A percentile compares a stretch with the other conserved stretches of the same genome.
Conservation (phyloP, 2,888 invertebrate genomes). For the Monochamus alternatus region DNA sequence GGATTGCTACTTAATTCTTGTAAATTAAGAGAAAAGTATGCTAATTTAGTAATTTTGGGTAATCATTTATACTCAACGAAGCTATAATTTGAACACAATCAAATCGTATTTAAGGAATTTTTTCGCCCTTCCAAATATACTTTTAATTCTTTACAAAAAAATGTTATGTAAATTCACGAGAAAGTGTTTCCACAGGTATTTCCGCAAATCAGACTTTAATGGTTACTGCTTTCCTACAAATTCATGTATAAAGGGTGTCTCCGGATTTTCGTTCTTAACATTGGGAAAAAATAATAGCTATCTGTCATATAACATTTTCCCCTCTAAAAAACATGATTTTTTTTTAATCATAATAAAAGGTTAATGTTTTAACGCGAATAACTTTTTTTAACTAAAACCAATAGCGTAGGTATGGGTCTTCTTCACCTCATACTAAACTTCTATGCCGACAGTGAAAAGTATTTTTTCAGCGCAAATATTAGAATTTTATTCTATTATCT, state of each 20-base stretch:
- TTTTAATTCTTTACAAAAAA: constrained; percentile 1
- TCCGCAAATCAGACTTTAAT: background rate
- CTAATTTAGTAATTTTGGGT: constrained; percentile 4
- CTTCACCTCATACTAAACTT: too few relatives aligned
- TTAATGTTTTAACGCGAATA: too few relatives aligned
- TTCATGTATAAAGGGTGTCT: background rate
- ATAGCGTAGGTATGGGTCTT: too few relatives aligned
- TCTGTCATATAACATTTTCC: too few relatives aligned
- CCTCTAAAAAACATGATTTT: too few relatives aligned
- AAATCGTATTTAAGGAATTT: constrained; percentile 14
- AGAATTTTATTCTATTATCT: too few relatives aligned
- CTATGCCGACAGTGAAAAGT: too few relatives aligned
- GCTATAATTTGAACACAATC: constrained; percentile 6
- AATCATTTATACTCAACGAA: background rate
- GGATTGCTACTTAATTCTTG: background rate
- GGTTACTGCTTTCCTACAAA: background rate
- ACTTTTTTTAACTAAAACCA: too few relatives aligned
- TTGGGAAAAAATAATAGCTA: too few relatives aligned
- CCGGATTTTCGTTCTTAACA: background rate
- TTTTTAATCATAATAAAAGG: too few relatives aligned
- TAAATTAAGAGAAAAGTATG: background rate
- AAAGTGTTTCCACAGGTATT: background rate
- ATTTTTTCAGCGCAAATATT: too few relatives aligned
- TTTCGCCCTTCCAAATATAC: constrained; percentile 1
- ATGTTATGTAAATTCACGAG: background rate